Conservation (phyloP, 2,797 vertebrate genomes). For the Anabas testudineus region DNA sequence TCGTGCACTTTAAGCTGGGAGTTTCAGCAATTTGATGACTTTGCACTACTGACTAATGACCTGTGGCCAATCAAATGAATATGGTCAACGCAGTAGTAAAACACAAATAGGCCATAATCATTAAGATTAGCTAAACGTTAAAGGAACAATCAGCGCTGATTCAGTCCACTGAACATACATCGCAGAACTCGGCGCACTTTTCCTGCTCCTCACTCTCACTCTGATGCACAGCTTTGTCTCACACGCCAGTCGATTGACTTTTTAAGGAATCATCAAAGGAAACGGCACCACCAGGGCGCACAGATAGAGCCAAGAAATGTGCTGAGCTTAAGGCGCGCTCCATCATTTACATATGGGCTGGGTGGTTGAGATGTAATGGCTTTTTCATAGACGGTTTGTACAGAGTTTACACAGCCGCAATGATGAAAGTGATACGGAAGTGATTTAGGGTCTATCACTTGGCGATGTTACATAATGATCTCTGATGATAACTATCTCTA, state of each 20-base stretch:
- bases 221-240: constrained; percentile 34
- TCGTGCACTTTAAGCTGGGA: background rate
- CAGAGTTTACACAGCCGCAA: constrained; percentile 16
- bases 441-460: background rate
- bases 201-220: constrained; percentile 6
- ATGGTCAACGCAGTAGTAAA: background rate
- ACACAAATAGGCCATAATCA: constrained; percentile 23
- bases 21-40: background rate
- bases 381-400: constrained; percentile 15
- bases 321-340: constrained; percentile 43
- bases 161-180: background rate
- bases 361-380: constrained; percentile 7
- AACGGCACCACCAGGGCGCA: constrained; percentile 21
- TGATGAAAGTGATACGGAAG: constrained; percentile 5
- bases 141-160: constrained; percentile 16
- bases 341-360: constrained; percentile 42
- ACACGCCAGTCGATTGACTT: constrained; percentile 42
- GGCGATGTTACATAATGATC: background rate
- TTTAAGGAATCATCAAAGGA: constrained; percentile 59
- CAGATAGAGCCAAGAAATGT: constrained; percentile 25
- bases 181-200: constrained; percentile 9
- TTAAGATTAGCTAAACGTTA: constrained; percentile 26
- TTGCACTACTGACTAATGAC: background rate
- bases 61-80: background rate
- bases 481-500: background rate